Evolutionary conservation across 2,797 vertebrate genomes (phyloP), one percentile per base, ranked within the genome.

Genomic region (Miichthys miiuy): DNA sequence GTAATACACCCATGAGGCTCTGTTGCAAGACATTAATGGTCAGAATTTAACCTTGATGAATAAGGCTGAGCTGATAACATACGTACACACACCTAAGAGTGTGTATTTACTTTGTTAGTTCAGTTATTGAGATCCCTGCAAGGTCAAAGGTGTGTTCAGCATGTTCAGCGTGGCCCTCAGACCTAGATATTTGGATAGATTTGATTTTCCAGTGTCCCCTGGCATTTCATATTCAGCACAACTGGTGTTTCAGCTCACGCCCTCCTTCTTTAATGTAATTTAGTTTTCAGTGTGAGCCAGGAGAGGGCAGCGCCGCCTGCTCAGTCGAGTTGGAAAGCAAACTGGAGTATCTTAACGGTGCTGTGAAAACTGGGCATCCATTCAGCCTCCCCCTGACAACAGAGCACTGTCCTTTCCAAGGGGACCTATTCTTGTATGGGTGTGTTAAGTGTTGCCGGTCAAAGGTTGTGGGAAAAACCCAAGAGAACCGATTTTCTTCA

Each of bases 401-500:
- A 80, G 46, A 88, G 50, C 64, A 38, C 68, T 83, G 75, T 88
- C 71, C 68, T 86, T 77, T 90, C 73, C 78, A 85, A 87, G 61
- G 56, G 41, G 54, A 68, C 76, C 75, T 58, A 44, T 85, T 89
- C 86, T 81, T 87, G 71, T 81, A 23, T 58, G 70, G 75, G 68
- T 86, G 75, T 55, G 27, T 86, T 76, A 75, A 76, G 79, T 79
- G 74, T 65, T 72, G 48, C 50, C 79, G 91, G 91, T 92, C 87
- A 92, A 88, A 91, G 90, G 86, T 82, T 91, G 88, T 93, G 91
- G 92, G 92, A 93, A 93, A 92, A 74, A 75, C 70, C 72, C 65
- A 62, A 73, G 74, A 77, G 44, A 46, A 81, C 20, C 2, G 18
- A 76, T 85, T 86, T 83, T 88, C 73, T 82, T 79, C 78, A 79